A percentile compares a stretch with the other conserved stretches of the same genome.
These are phyloP conservation scores for Aplochiton taeniatus DNA, from an alignment of 2,797 vertebrate species.

Conservation along the genomic window DNA sequence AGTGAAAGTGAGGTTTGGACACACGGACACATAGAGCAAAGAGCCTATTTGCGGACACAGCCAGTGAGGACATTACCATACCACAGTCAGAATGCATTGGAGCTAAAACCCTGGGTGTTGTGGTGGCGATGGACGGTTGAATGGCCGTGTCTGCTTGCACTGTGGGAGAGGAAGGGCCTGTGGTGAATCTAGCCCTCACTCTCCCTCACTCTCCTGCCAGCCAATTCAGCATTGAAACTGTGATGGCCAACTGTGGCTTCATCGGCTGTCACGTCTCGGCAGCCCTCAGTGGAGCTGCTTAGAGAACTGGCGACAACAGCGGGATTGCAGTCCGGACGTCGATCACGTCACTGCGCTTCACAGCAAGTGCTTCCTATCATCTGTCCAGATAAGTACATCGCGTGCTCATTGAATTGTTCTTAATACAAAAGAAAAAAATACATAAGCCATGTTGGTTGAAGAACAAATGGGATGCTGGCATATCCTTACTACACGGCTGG, in stretches of 20 bases:
- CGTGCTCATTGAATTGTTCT: too few relatives aligned
- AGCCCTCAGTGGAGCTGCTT: not conserved
- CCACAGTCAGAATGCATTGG: not conserved
- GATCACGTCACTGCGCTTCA: too few relatives aligned
- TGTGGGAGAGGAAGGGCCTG: constrained; percentile 11
- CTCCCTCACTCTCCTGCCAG: not conserved
- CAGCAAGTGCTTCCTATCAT: too few relatives aligned
- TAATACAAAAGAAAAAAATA: too few relatives aligned
- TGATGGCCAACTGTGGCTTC: not conserved
- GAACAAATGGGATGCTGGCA: not conserved
- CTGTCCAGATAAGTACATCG: too few relatives aligned
- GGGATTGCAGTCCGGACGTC: not conserved
- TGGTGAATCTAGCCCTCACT: not conserved
- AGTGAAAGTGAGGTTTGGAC: not conserved
- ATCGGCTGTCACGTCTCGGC: constrained; percentile 1
- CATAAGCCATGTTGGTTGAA: too few relatives aligned
- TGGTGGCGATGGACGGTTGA: constrained; percentile 11
- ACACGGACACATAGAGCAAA: not conserved
- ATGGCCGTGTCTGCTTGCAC: not conserved
- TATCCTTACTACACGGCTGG: too few relatives aligned
- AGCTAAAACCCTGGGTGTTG: not conserved
- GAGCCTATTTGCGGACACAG: too few relatives aligned
- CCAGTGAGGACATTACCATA: too few relatives aligned
- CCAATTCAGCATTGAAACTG: not conserved
- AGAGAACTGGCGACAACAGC: not conserved